Evolutionary conservation across 2,113 vertebrate species (phyloP), one percentile per base, ranked within the genome.

Genomic region (Zosterops japonicus): DNA sequence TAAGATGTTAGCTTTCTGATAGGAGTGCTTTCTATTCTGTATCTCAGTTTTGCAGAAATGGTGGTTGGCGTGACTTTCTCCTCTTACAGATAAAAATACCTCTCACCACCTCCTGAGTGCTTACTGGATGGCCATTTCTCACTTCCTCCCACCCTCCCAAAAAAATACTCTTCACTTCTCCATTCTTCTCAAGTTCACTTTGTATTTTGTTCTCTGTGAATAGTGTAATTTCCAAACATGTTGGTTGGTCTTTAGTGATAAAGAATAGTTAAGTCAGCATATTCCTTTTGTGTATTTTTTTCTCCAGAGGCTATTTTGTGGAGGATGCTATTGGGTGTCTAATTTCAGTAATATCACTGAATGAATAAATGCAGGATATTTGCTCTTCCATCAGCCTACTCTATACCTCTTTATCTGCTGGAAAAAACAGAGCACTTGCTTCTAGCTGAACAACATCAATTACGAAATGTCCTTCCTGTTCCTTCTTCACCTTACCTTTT

Each of bases 71-170:
- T 69, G 42, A 21, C 36, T 49, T 57, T 53, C 6, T 85, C 11
- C 39, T 64, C 44, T 89, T 69, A 31, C 2, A n/a, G 52, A 8
- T 33, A 57, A 53, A 84, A 39, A 12, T 18, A 35, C 20, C 35
- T 50, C 15, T 82, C 12, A 36, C 6, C 6, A 39, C 36, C 46
- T 61, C 59, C 31, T 36, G 20, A 25, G 3, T 67, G n/a, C 33
- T 67, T 90, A 29, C 60, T 87, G 55, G 41, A 24, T 77, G 64
- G 39, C 18, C 61, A 5, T 82, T 19, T 81, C 22, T 75, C 85
- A 6, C 5, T 55, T 4, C 2, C 7, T 2, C 0, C 2, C 2
- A 1, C 8, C 3, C 2, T 5, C 12, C 3, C 6, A 9, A 6
- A 22, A 19, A 39, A 18, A 3, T 71, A 7, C 21, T 84, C 3